phyloP scores from a whole-genome alignment of 2,888 invertebrate genomes.

The Eupithecia vulgata region DNA sequence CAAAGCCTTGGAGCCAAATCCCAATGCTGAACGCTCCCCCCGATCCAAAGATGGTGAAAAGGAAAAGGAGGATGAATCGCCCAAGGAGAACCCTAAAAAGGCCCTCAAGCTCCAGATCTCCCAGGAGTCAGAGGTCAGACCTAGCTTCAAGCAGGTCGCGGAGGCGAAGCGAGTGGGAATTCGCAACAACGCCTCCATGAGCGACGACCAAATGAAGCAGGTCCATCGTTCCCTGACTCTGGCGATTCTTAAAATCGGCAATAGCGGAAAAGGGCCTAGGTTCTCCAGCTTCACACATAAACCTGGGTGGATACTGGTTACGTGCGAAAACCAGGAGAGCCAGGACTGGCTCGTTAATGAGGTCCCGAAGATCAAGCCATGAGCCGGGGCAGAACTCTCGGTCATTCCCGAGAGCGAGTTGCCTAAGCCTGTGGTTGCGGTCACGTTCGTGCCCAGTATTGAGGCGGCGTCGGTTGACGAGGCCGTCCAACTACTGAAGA shows the following conservation, averaged over 20 bases:
- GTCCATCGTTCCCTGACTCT: conserved; percentile 9
- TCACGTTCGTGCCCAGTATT: conserved; percentile 9
- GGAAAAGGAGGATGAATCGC: not conserved
- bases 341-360: not conserved
- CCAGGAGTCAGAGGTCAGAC: too few relatives aligned
- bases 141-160: conserved; percentile 5
- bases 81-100: too few relatives aligned
- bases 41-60: not conserved
- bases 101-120: too few relatives aligned
- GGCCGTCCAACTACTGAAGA: conserved; percentile 4
- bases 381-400: not conserved
- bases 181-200: conserved; percentile 2
- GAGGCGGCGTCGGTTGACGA: conserved; percentile 11
- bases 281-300: conserved; percentile 2
- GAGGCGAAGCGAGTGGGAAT: conserved; percentile 1
- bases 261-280: conserved; percentile 6
- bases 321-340: not conserved
- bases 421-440: conserved; percentile 10
- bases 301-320: not conserved
- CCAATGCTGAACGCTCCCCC: not conserved
- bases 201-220: conserved; percentile 6
- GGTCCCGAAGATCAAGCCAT: not conserved
- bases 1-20: not conserved
- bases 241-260: not conserved
- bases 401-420: not conserved